Percentiles rank a stretch among this genome's conserved stretches.
These are phyloP conservation scores for Anoncus sp. DNA, from an alignment of 2,888 invertebrate species.

Conservation along the genomic window DNA sequence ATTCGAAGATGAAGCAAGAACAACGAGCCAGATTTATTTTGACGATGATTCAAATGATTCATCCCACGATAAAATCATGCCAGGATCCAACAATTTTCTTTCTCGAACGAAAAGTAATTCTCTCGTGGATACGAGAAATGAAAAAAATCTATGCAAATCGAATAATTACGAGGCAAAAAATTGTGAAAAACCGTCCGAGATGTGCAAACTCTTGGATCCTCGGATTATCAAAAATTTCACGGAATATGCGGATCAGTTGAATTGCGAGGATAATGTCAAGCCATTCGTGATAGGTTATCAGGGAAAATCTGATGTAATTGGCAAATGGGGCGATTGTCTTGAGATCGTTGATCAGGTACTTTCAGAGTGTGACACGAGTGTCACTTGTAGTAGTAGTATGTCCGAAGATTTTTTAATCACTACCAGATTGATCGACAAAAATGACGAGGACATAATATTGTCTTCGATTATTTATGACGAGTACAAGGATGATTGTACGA, in stretches of 20 bases:
- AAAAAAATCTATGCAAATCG: background rate
- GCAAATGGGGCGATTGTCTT: slow-evolving; percentile 67
- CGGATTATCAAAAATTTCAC: slow-evolving; percentile 17
- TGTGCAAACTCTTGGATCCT: slow-evolving; percentile 30
- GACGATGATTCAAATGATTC: background rate
- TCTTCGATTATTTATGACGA: slow-evolving; percentile 44
- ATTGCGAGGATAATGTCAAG: slow-evolving; percentile 23
- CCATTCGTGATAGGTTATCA: slow-evolving; percentile 62
- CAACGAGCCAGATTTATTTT: background rate
- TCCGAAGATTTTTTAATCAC: background rate
- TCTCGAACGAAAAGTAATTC: background rate
- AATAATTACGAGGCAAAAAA: background rate
- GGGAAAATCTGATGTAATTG: slow-evolving; percentile 62
- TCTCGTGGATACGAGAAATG: background rate
- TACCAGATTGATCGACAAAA: background rate
- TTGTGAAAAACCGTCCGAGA: background rate
- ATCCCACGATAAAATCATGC: background rate
- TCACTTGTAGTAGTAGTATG: background rate
- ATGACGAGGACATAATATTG: slow-evolving; percentile 33
- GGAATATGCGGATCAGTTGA: background rate
- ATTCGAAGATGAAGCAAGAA: background rate
- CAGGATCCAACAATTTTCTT: too few species aligned
- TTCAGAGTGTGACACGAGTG: slow-evolving; percentile 37
- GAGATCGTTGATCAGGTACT: slow-evolving; percentile 63
- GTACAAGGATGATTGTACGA: slow-evolving; percentile 1